Base-by-base conservation (phyloP, 92 coral and sea anemone genomes). In the Phenganax stokvisi region DNA sequence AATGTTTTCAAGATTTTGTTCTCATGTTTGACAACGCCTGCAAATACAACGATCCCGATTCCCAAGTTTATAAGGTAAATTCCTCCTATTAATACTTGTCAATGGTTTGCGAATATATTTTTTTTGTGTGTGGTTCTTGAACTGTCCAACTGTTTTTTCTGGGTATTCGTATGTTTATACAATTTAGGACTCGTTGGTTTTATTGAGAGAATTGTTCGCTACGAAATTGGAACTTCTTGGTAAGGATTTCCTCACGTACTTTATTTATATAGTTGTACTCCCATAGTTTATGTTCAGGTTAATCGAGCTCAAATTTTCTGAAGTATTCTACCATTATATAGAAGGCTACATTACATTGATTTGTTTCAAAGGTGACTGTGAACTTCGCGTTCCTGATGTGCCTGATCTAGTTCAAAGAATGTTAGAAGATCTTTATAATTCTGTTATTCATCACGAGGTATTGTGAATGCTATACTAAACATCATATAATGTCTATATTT, bases 21-120 rank as follows among this genome's bases (percentile, higher is more conserved):
- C 96, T 91, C 58, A 94, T 94, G 98, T 94, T 94, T 87, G 98
- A 94, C 75, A 94, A 94, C 88, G 98, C 98, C 55, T 94, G 98
- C 76, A 91, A 93, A 57, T 94, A 94, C 72, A 94, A 94, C 63
- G 98, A 94, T 62, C 98, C 98, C 25, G 98, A 94, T 86, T 94
- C 98, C 1, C 98, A 94, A 75, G 98, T 94, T 20, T 94, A 94
- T 83, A 94, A 94, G 91, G 98, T 92, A 82, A 17, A 37, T 37
- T 37, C 47, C 47, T 37, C 47, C 47, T 37, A 5, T 2, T 37
- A 5, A 37, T 1, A 37, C 0, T 25, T 29, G n/a, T 37, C 25
- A 15, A 6, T 61, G 28, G 67, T 61, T 61, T 61, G 65, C 65
- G 25, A 59, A 12, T 1, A 20, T 1, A 1, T 20, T 13, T 59